Evolutionary conservation across 2,113 vertebrate genomes (phyloP).

Genomic region (Puma concolor): DNA sequence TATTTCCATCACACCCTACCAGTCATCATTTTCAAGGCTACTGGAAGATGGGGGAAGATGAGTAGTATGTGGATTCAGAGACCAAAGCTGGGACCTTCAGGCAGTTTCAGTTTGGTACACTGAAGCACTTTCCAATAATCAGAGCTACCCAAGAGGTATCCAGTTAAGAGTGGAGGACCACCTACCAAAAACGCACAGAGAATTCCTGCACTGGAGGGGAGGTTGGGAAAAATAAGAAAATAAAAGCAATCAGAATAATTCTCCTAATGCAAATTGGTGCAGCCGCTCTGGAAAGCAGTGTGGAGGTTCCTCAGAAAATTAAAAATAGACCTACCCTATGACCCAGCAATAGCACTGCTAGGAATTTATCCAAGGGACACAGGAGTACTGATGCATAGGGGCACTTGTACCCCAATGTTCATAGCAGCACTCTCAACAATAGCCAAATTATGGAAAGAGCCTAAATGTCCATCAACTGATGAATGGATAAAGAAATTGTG

Average conservation of each 20-base stretch:
- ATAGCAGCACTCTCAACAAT: no score
- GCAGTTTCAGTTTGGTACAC: background rate
- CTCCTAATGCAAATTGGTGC: no score
- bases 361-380: no score
- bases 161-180: background rate
- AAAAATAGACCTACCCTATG: no score
- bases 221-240: background rate
- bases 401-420: no score
- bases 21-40: background rate
- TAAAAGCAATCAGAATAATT: slow-evolving; percentile 10
- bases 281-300: no score
- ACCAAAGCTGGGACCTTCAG: background rate
- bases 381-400: no score
- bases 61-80: background rate
- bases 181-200: background rate
- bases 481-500: no score
- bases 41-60: background rate
- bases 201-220: background rate
- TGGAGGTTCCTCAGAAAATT: no score
- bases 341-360: no score
- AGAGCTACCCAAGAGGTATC: background rate
- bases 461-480: no score
- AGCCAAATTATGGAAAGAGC: no score
- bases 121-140: background rate
- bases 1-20: background rate